A percentile compares a stretch with the other conserved stretches of the same genome.
Conservation (phyloP, 2,113 vertebrate genomes). For the Clarias batrachus region DNA sequence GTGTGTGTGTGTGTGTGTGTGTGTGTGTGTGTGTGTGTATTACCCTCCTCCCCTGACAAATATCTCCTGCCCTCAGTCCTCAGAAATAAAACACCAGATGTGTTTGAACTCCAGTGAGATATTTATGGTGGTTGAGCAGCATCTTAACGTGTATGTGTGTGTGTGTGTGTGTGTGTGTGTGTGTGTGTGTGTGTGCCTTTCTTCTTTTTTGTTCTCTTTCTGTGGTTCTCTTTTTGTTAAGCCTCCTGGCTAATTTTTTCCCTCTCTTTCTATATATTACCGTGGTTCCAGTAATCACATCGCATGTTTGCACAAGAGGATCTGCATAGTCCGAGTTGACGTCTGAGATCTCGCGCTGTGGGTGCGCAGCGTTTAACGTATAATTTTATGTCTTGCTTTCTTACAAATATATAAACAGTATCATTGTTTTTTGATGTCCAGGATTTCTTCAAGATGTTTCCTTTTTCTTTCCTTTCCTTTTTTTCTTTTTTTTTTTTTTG, state of each 20-base stretch:
- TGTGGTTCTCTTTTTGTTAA: slow-evolving; percentile 36
- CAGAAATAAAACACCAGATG: slow-evolving; percentile 78
- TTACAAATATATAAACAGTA: slow-evolving; percentile 70
- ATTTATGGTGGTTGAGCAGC: slow-evolving; percentile 66
- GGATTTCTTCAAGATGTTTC: slow-evolving; percentile 76
- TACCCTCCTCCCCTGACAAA: slow-evolving; percentile 77
- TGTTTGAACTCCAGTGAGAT: slow-evolving; percentile 70
- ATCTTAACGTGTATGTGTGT: slow-evolving; percentile 44
- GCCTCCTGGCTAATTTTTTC: slow-evolving; percentile 28
- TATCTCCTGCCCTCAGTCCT: slow-evolving; percentile 71
- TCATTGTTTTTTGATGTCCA: slow-evolving; percentile 60
- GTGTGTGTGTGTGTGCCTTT: slow-evolving; percentile 58
- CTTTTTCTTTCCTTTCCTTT: not conserved
- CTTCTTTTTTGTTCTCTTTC: slow-evolving; percentile 51
- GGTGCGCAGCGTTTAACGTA: slow-evolving; percentile 57
- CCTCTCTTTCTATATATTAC: slow-evolving; percentile 39
- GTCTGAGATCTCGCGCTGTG: slow-evolving; percentile 32
- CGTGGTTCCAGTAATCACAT: slow-evolving; percentile 55
- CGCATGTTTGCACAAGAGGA: slow-evolving; percentile 57
- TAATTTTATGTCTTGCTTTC: slow-evolving; percentile 64
- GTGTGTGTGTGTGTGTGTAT: slow-evolving; percentile 17
- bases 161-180: slow-evolving; percentile 51
- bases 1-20: slow-evolving; percentile 11
- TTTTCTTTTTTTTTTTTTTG: slow-evolving; percentile 30
- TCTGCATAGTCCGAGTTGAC: slow-evolving; percentile 45